Evolutionary conservation across 2,113 vertebrate species (phyloP).

Genomic region (Pachyramphus minor): DNA sequence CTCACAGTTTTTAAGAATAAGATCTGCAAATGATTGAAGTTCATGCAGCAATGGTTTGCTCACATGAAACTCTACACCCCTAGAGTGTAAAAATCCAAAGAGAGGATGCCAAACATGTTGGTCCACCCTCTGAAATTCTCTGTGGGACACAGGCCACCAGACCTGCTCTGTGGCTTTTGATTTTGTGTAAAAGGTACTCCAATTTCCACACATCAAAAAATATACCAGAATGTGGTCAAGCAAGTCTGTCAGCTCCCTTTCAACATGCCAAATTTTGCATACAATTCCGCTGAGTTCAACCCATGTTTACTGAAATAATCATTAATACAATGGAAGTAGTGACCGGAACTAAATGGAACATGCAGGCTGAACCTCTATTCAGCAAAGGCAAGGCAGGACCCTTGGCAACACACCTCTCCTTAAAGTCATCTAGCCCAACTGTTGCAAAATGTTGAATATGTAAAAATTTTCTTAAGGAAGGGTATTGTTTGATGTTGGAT

Average conservation of each 20-base stretch:
- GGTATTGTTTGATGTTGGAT: neutral
- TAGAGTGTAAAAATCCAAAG: neutral
- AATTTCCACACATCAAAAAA: neutral
- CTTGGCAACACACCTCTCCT: neutral
- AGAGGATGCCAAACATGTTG: neutral
- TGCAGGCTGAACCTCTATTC: neutral
- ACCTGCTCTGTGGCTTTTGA: neutral
- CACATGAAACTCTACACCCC: neutral
- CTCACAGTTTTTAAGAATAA: neutral
- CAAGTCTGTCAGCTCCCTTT: neutral
- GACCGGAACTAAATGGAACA: neutral
- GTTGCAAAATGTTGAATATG: neutral
- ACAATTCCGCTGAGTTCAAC: neutral
- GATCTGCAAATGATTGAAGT: neutral
- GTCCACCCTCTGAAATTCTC: neutral
- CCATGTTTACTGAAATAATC: neutral
- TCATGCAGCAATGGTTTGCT: rapidly evolving
- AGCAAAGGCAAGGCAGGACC: neutral
- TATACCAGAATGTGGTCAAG: neutral
- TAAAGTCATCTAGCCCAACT: neutral
- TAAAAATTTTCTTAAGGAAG: neutral
- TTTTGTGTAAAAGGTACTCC: neutral
- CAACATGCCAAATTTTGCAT: neutral
- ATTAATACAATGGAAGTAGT: neutral
- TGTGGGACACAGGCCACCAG: neutral